A percentile compares a stretch with the other conserved stretches of the same genome.
Evolutionary conservation across 2,113 vertebrate species (phyloP).

Genomic region (Neopipo cinnamomea): DNA sequence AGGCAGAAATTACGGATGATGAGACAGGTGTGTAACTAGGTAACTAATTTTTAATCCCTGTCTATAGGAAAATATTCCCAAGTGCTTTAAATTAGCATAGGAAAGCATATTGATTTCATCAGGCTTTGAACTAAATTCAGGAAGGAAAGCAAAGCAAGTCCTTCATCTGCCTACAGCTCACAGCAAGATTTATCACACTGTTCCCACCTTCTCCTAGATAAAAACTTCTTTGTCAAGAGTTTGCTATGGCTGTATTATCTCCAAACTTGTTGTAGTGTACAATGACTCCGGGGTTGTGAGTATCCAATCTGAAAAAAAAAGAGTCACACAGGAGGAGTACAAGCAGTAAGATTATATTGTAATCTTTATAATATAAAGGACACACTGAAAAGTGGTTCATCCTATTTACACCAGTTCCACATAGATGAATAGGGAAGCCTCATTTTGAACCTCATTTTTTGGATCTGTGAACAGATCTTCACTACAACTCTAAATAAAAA

Average conservation of each 20-base stretch:
- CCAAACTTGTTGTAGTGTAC: conserved; percentile 56
- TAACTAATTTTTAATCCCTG: background rate
- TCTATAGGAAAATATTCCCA: background rate
- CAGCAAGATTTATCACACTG: background rate
- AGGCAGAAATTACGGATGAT: background rate
- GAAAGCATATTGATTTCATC: background rate
- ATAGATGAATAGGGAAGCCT: background rate
- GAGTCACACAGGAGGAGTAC: background rate
- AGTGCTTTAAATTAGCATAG: background rate
- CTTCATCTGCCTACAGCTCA: background rate
- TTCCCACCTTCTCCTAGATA: conserved; percentile 61
- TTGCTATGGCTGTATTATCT: conserved; percentile 18
- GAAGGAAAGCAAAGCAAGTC: background rate
- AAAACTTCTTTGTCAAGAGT: conserved; percentile 38
- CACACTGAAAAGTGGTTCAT: background rate
- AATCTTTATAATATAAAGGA: background rate
- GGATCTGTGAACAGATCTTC: background rate
- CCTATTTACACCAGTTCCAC: background rate
- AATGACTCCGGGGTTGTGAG: conserved; percentile 66
- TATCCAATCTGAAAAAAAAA: conserved; percentile 61
- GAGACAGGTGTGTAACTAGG: background rate
- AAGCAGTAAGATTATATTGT: background rate
- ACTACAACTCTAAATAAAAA: background rate
- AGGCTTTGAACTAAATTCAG: background rate
- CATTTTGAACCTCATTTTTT: background rate